phyloP scores from a whole-genome alignment of 1,140 invertebrate genomes.

The Brachionus sp. region DNA sequence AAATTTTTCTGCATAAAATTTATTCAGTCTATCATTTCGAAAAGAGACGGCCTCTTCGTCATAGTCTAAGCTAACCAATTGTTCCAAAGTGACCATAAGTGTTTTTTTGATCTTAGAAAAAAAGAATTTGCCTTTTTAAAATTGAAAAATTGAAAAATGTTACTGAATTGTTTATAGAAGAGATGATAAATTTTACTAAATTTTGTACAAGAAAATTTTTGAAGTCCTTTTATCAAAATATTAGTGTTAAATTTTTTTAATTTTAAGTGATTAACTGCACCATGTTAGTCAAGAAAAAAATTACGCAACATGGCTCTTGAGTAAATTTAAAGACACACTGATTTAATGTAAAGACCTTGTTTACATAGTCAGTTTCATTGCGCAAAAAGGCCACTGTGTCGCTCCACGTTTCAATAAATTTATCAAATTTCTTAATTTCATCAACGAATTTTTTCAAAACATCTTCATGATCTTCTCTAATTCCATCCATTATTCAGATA shows the following conservation, averaged over 20 bases:
- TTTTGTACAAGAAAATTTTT: background rate
- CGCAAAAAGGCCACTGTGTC: background rate
- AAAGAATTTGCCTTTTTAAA: background rate
- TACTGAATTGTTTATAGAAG: background rate
- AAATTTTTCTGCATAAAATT: background rate
- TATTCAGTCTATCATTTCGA: background rate
- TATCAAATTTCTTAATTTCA: background rate
- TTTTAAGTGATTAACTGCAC: background rate
- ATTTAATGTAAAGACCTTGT: background rate
- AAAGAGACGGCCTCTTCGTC: background rate
- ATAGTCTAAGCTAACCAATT: background rate
- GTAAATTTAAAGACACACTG: background rate
- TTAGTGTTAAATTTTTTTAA: background rate
- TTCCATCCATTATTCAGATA: background rate
- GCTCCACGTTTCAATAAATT: background rate
- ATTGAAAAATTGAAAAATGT: background rate
- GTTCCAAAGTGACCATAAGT: background rate
- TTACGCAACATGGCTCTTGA: background rate
- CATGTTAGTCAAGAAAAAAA: background rate
- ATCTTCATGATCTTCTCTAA: background rate
- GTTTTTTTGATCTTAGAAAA: background rate
- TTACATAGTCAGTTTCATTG: background rate
- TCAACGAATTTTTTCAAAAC: background rate
- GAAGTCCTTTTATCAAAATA: background rate
- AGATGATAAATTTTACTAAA: background rate